These are phyloP conservation scores for Tonatia bakeri DNA, from an alignment of 2,113 vertebrate species.

Conservation along the genomic window DNA sequence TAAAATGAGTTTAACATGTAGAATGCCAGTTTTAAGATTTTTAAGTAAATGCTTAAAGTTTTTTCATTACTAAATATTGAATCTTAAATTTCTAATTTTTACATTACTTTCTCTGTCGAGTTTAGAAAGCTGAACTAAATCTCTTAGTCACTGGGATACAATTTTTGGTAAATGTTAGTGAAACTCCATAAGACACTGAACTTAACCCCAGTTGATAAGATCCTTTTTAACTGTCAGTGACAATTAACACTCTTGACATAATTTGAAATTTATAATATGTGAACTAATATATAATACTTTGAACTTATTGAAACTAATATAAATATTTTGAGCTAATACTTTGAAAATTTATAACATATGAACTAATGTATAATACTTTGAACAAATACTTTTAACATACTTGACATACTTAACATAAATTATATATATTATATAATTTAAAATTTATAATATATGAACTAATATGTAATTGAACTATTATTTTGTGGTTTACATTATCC, in stretches of 20 bases:
- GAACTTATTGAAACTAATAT: too few relatives aligned
- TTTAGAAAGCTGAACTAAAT: slow-evolving; percentile 1
- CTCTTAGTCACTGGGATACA: background rate
- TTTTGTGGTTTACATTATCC: background rate
- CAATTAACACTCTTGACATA: background rate
- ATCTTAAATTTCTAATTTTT: slow-evolving; percentile 28
- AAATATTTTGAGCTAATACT: too few relatives aligned
- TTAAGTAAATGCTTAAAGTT: slow-evolving; percentile 1
- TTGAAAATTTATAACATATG: too few relatives aligned
- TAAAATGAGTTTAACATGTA: slow-evolving; percentile 1
- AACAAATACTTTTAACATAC: background rate
- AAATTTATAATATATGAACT: background rate
- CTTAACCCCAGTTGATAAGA: background rate
- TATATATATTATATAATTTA: too few relatives aligned
- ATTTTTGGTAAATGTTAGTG: slow-evolving; percentile 10
- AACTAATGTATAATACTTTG: too few relatives aligned
- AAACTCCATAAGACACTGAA: background rate
- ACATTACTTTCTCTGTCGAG: background rate
- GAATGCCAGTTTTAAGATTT: slow-evolving; percentile 43
- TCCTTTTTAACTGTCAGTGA: background rate
- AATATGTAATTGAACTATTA: background rate
- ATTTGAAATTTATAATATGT: too few relatives aligned
- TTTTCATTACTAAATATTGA: slow-evolving; percentile 29
- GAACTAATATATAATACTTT: too few relatives aligned
- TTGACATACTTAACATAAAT: too few relatives aligned